These are phyloP conservation scores for Pygmarrhopalites habei DNA, from an alignment of 1,140 invertebrate genomes.

Conservation along the genomic window DNA sequence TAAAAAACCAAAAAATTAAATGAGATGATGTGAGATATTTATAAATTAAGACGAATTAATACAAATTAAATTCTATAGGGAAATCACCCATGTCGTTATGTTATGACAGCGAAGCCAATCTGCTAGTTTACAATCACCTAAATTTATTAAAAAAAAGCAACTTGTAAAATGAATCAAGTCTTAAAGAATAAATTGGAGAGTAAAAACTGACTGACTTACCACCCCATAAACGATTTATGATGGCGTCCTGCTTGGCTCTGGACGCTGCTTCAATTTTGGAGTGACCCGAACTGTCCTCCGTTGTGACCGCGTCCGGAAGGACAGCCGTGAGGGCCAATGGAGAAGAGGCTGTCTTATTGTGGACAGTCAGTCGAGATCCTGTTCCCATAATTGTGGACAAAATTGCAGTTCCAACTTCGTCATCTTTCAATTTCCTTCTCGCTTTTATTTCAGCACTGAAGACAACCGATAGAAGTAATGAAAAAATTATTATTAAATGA, in stretches of 20 bases:
- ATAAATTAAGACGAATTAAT: too few relatives aligned
- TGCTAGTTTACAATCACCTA: slow-evolving; percentile 9
- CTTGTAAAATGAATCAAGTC: too few relatives aligned
- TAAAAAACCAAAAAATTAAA: too few relatives aligned
- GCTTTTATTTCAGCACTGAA: too few relatives aligned
- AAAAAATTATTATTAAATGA: too few relatives aligned
- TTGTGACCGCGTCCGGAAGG: background rate
- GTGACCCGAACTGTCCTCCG: background rate
- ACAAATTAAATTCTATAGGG: too few relatives aligned
- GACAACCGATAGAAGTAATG: too few relatives aligned
- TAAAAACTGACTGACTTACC: too few relatives aligned
- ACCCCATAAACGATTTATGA: slow-evolving; percentile 39
- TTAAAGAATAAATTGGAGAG: too few relatives aligned
- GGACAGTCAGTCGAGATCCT: background rate
- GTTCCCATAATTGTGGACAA: background rate
- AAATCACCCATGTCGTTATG: too few relatives aligned
- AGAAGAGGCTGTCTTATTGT: background rate
- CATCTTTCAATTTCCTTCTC: background rate
- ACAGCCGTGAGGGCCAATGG: background rate
- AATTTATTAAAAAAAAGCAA: too few relatives aligned
- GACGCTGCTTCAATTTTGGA: background rate
- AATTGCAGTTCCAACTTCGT: background rate
- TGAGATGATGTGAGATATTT: too few relatives aligned
- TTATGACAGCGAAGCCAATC: slow-evolving; percentile 22
- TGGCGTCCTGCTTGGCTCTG: slow-evolving; percentile 42